Conservation (phyloP, 2,888 invertebrate species). For the Orchestes rusci region DNA sequence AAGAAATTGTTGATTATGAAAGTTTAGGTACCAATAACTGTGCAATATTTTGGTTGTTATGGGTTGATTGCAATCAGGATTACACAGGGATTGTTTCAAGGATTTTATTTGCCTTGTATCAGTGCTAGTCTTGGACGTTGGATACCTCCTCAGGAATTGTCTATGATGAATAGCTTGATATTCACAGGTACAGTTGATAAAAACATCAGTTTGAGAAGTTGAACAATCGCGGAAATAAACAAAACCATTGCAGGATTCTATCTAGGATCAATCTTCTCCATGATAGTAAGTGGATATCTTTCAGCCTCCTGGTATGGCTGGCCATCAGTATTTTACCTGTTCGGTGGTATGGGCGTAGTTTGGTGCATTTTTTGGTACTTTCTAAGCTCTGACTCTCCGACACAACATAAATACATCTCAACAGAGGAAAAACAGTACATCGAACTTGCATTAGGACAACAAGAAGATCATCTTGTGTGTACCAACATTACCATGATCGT, state of each 20-base stretch:
- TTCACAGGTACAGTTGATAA: constrained; percentile 17
- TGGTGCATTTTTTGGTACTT: constrained; percentile 55
- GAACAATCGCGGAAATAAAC: too few species aligned
- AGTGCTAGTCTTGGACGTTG: constrained; percentile 17
- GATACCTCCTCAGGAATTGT: constrained; percentile 16
- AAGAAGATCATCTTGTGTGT: constrained; percentile 20
- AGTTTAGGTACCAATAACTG: constrained; percentile 15
- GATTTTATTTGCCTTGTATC: constrained; percentile 12
- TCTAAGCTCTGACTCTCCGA: constrained; percentile 58
- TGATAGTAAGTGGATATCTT: constrained; percentile 61
- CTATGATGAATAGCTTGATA: constrained; percentile 7
- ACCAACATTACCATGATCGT: too few species aligned
- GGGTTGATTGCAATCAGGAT: constrained; percentile 15
- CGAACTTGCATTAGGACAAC: constrained; percentile 22
- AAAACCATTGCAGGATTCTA: too few species aligned
- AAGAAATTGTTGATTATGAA: too few species aligned
- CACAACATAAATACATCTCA: constrained; percentile 51
- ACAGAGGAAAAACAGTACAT: constrained; percentile 58
- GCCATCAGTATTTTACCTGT: constrained; percentile 67
- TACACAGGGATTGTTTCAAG: constrained; percentile 21
- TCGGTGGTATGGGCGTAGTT: constrained; percentile 52
- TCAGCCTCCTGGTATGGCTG: constrained; percentile 61
- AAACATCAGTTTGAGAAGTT: too few species aligned
- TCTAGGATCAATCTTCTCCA: constrained; percentile 69
- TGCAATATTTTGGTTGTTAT: constrained; percentile 9